A percentile compares a stretch with the other conserved stretches of the same genome.
These are phyloP conservation scores for Heterohyrax brucei DNA, from an alignment of 2,797 vertebrate species.

Conservation along the genomic window DNA sequence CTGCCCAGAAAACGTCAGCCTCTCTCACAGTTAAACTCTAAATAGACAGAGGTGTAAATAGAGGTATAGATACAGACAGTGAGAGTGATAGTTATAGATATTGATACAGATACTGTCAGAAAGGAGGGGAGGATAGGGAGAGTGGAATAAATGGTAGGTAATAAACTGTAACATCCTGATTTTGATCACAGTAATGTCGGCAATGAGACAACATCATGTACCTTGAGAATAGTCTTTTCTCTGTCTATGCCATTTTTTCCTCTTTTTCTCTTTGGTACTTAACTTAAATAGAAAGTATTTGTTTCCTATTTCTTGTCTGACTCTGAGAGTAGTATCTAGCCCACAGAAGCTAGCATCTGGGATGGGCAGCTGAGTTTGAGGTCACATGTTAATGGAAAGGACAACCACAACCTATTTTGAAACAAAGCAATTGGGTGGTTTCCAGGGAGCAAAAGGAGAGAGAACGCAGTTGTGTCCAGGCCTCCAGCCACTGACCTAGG, in stretches of 20 bases:
- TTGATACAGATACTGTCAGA: too few relatives aligned
- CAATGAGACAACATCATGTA: fast-evolving
- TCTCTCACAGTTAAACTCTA: too few relatives aligned
- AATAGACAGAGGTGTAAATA: not conserved
- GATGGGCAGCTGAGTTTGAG: fast-evolving
- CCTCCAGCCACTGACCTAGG: fast-evolving
- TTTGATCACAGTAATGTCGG: fast-evolving
- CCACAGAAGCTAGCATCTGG: fast-evolving
- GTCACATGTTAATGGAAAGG: fast-evolving
- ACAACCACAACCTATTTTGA: fast-evolving
- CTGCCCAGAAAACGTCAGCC: not conserved
- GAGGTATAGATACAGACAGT: too few relatives aligned
- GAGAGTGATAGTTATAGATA: too few relatives aligned
- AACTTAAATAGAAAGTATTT: not conserved
- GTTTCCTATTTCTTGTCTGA: fast-evolving
- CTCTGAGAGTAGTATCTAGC: too few relatives aligned
- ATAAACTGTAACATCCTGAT: not conserved
- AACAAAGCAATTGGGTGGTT: not conserved
- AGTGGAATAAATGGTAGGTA: fast-evolving
- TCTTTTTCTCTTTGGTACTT: not conserved
- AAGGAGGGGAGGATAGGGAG: conserved; percentile 54
- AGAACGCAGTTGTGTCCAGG: fast-evolving
- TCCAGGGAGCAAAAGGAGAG: not conserved
- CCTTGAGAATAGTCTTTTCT: fast-evolving
- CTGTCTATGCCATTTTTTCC: too few relatives aligned